These are phyloP conservation scores for Kobus ellipsiprymnus DNA, from an alignment of 2,113 vertebrate genomes.

Conservation along the genomic window DNA sequence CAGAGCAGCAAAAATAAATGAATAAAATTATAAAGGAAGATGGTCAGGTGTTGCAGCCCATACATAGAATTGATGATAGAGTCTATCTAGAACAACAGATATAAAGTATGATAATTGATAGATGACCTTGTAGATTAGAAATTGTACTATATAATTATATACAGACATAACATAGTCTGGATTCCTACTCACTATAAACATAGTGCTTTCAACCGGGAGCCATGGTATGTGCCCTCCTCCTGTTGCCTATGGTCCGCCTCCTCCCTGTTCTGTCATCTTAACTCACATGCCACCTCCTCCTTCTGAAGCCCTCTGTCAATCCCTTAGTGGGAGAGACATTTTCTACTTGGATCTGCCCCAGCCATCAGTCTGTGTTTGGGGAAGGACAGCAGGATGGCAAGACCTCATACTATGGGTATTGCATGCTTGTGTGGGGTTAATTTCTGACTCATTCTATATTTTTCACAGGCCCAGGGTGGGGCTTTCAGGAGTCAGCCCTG, in stretches of 20 bases:
- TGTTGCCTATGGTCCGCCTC: neutral
- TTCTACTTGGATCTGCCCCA: neutral
- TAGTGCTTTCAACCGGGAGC: neutral
- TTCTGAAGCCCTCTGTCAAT: neutral
- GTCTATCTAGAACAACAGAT: neutral
- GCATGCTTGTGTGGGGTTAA: neutral
- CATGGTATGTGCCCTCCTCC: neutral
- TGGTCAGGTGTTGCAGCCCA: neutral
- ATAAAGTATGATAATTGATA: neutral
- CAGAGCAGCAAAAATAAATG: neutral
- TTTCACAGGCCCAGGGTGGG: neutral
- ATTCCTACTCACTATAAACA: neutral
- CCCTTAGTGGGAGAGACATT: neutral
- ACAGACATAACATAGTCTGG: neutral
- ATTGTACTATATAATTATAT: neutral
- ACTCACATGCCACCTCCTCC: neutral
- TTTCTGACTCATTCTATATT: neutral
- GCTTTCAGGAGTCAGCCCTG: neutral
- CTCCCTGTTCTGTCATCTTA: neutral
- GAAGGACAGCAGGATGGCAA: neutral
- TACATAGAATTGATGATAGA: neutral
- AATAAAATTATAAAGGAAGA: neutral
- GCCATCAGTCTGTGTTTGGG: neutral
- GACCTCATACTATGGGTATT: rapidly evolving
- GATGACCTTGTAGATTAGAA: neutral